phyloP scores from a whole-genome alignment of 2,797 vertebrate genomes.

The Cirrhinus mrigala region DNA sequence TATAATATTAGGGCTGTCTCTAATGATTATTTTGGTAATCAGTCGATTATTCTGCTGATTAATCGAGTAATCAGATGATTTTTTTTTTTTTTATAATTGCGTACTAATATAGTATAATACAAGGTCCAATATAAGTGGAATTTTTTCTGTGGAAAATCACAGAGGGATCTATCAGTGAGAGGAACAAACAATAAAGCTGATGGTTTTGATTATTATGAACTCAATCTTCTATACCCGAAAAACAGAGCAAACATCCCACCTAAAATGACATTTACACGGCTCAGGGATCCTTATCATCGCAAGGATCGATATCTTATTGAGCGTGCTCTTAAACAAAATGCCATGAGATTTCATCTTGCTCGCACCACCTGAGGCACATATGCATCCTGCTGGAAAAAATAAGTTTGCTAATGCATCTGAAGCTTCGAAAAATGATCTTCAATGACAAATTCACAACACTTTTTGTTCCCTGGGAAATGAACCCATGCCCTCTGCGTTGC shows the following conservation, averaged over 20 bases:
- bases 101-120: background rate
- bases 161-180: background rate
- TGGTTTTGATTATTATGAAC: slow-evolving; percentile 21
- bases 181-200: slow-evolving; percentile 11
- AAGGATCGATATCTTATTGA: slow-evolving; percentile 45
- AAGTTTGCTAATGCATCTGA: slow-evolving; percentile 27
- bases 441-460: background rate
- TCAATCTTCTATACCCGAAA: slow-evolving; percentile 11
- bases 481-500: background rate
- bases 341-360: slow-evolving; percentile 34
- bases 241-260: slow-evolving; percentile 15
- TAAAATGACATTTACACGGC: slow-evolving; percentile 37
- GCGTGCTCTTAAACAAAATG: slow-evolving; percentile 30
- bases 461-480: background rate
- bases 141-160: slow-evolving; percentile 1
- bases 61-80: too few species aligned
- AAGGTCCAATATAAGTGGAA: background rate
- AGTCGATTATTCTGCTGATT: too few species aligned
- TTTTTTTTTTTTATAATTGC: too few species aligned
- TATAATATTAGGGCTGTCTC: too few species aligned
- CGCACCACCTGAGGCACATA: slow-evolving; percentile 31
- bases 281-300: slow-evolving; percentile 24
- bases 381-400: slow-evolving; percentile 18
- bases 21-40: too few species aligned
- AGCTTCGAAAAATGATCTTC: slow-evolving; percentile 5